Evolutionary conservation across 2,888 invertebrate genomes (phyloP), one percentile per base, ranked within the genome.

Genomic region (Microctonus hyperodae): DNA sequence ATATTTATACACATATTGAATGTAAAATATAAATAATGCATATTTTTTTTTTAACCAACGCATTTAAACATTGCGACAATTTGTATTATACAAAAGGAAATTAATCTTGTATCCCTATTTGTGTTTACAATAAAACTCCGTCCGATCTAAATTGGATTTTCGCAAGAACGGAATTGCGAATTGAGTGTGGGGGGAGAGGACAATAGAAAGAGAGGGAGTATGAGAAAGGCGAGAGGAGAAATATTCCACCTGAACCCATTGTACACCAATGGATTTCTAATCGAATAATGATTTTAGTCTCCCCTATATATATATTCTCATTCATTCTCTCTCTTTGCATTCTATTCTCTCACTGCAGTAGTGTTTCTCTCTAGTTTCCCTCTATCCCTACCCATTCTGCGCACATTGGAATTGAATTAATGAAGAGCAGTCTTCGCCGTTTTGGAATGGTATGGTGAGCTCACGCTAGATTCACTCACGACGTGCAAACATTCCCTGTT

Each of bases 361-460:
- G 66, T 55, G 56, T 57, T 50, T 61, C 60, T 48, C 60, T 50
- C 59, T 65, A 64, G 67, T n/a, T 31, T 20, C 65, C 63, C 55
- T 65, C 58, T 65, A 22, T 23, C 16, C 65, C 59, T 57, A 66
- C 58, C 58, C 67, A 31, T 23, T 13, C 48, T 31, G 33, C 33
- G 16, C 66, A 64, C 67, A 55, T 51, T 62, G 59, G 64, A 70
- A 73, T 73, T 70, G 70, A 73, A 73, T 73, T 73, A 73, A 73
- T 73, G 72, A 73, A 73, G 72, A 69, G 71, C 69, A 72, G 68
- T 71, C 73, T 70, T 70, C 58, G 63, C 60, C 69, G 55, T 67
- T 69, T 35, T 65, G 67, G 60, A 69, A 69, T 66, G 64, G 69
- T 31, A n/a, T 20, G 25, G 55, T 51, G 50, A 11, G 28, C 56